Percentiles rank a stretch among this genome's conserved stretches.
These are phyloP conservation scores for Ictidomys tridecemlineatus DNA, from an alignment of 2,113 vertebrate species.

Conservation along the genomic window DNA sequence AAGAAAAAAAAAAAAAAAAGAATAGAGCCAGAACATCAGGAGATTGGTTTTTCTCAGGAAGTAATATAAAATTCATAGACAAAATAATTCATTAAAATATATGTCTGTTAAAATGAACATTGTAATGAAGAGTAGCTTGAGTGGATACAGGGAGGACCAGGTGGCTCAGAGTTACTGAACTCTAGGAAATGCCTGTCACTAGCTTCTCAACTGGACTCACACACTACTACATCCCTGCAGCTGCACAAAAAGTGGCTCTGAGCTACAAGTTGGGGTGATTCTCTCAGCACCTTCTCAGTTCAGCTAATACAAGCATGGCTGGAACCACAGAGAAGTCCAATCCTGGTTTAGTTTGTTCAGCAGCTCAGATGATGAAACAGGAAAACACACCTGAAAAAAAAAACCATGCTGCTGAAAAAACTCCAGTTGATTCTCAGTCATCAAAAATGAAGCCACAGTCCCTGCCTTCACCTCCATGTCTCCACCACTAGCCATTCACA, in stretches of 20 bases:
- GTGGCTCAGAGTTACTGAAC: not conserved
- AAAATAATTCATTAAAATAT: not conserved
- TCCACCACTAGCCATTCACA: fast-evolving
- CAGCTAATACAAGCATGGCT: not conserved
- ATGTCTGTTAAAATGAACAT: not conserved
- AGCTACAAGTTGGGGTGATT: not conserved
- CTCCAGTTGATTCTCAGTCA: not conserved
- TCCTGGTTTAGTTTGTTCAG: not conserved
- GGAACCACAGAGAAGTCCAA: not conserved
- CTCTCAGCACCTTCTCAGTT: not conserved
- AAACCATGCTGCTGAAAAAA: not conserved
- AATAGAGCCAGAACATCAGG: not conserved
- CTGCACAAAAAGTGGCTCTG: not conserved
- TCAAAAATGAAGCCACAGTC: not conserved
- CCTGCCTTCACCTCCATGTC: not conserved
- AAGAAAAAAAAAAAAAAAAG: too few species aligned
- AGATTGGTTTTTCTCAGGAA: not conserved
- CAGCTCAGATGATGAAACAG: not conserved
- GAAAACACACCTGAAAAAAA: not conserved
- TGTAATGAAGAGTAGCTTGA: too few species aligned
- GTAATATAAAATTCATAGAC: not conserved
- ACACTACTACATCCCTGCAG: fast-evolving
- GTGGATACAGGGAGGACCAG: not conserved
- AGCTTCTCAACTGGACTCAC: not conserved
- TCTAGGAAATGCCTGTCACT: not conserved